A percentile compares a stretch with the other conserved stretches of the same genome.
Conservation (phyloP, 2,113 vertebrate species). For the Thermophis baileyi region DNA sequence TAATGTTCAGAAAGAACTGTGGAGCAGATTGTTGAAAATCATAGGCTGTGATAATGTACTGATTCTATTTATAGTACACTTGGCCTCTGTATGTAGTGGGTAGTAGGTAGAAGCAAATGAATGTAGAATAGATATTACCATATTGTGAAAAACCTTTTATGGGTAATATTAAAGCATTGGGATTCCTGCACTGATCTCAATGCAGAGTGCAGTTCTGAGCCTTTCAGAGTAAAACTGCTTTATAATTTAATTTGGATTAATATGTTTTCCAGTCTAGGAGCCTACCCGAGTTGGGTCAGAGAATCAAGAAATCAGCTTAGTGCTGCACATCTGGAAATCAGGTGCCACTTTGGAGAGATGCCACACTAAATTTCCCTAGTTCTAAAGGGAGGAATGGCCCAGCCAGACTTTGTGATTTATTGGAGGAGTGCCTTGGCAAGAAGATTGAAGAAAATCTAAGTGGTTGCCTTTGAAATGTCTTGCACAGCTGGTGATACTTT, state of each 20-base stretch:
- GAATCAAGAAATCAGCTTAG: background rate
- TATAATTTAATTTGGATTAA: background rate
- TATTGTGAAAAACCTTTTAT: background rate
- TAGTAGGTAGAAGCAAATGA: conserved; percentile 32
- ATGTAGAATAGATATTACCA: conserved; percentile 10
- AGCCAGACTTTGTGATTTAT: background rate
- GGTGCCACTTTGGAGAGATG: background rate
- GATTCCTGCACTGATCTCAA: background rate
- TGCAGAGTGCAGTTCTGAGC: background rate
- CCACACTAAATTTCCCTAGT: background rate
- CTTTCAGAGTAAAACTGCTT: background rate
- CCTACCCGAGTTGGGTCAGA: background rate
- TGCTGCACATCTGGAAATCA: background rate
- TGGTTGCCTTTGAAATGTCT: background rate
- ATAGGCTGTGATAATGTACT: background rate
- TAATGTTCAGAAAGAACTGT: background rate
- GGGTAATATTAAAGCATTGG: conserved; percentile 20
- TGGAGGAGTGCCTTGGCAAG: background rate
- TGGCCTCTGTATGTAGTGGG: conserved; percentile 3
- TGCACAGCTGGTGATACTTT: background rate
- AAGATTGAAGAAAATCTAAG: background rate
- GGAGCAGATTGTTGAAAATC: conserved; percentile 3
- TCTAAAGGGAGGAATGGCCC: background rate
- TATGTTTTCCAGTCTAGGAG: background rate
- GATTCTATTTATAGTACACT: conserved; percentile 29